phyloP scores from a whole-genome alignment of 2,888 invertebrate genomes.

The Meteorus cinctellus region DNA sequence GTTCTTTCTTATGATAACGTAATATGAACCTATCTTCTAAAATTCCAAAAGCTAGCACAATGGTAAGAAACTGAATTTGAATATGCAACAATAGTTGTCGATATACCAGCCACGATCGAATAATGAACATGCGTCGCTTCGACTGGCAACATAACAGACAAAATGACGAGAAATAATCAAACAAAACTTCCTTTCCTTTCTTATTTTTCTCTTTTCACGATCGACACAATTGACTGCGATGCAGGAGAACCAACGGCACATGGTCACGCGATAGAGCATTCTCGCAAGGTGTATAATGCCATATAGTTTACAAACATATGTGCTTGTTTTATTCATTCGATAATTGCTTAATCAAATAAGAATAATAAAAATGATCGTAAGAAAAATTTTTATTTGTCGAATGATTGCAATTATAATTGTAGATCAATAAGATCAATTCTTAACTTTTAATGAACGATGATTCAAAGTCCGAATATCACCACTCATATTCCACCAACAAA shows the following conservation, averaged over 20 bases:
- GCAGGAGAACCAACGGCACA: constrained; percentile 9
- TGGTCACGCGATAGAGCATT: constrained; percentile 13
- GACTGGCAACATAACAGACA: not conserved
- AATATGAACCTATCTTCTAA: not conserved
- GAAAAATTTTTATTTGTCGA: not conserved
- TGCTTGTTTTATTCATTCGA: constrained; percentile 7
- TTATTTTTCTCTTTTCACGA: not conserved
- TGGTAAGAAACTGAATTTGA: not conserved
- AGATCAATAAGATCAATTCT: not conserved
- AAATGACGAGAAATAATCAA: not conserved
- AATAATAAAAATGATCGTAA: not conserved
- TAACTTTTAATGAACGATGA: not conserved
- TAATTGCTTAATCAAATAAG: constrained; percentile 3
- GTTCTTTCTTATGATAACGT: not conserved
- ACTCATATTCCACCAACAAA: not conserved
- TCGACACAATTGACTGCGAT: constrained; percentile 15
- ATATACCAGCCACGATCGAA: no score
- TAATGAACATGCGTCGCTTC: not conserved
- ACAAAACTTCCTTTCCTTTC: not conserved
- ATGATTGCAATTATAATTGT: not conserved
- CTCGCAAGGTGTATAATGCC: not conserved
- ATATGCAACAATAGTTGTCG: not conserved
- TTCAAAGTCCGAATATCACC: not conserved
- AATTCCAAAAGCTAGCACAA: not conserved
- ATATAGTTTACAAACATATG: not conserved